Conservation (phyloP, 1,140 invertebrate species). For the Lithobius niger region DNA sequence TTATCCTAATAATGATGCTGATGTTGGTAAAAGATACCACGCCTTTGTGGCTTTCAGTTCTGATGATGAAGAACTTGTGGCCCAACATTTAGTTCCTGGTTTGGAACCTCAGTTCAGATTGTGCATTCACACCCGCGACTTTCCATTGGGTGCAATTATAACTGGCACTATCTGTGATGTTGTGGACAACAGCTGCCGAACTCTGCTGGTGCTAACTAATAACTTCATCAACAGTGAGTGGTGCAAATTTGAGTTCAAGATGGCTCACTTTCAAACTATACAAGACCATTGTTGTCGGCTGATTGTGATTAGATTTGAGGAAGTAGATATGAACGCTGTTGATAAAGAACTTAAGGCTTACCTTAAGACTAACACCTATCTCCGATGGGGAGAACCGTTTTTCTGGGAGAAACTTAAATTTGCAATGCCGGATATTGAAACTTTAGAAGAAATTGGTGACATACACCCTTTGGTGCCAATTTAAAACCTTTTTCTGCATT, state of each 20-base stretch:
- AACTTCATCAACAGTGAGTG: conserved; percentile 27
- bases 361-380: conserved; percentile 44
- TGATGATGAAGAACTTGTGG: conserved; percentile 28
- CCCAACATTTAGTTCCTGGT: conserved; percentile 24
- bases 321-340: conserved; percentile 36
- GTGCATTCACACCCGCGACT: conserved; percentile 8
- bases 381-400: conserved; percentile 80
- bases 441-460: too few species aligned
- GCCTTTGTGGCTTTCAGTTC: too few species aligned
- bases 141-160: not conserved
- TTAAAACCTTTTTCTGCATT: too few species aligned
- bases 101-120: conserved; percentile 21
- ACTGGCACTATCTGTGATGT: not conserved
- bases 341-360: conserved; percentile 30
- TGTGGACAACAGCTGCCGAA: not conserved
- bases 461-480: too few species aligned
- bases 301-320: conserved; percentile 24
- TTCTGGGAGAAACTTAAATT: conserved; percentile 91
- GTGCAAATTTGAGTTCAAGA: conserved; percentile 26
- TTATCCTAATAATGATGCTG: too few species aligned
- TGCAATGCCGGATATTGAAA: too few species aligned
- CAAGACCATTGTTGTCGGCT: conserved; percentile 21
- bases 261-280: conserved; percentile 24
- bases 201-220: conserved; percentile 19
- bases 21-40: too few species aligned